Base-by-base conservation (phyloP, 2,888 invertebrate species). In the Pammene aurita region DNA sequence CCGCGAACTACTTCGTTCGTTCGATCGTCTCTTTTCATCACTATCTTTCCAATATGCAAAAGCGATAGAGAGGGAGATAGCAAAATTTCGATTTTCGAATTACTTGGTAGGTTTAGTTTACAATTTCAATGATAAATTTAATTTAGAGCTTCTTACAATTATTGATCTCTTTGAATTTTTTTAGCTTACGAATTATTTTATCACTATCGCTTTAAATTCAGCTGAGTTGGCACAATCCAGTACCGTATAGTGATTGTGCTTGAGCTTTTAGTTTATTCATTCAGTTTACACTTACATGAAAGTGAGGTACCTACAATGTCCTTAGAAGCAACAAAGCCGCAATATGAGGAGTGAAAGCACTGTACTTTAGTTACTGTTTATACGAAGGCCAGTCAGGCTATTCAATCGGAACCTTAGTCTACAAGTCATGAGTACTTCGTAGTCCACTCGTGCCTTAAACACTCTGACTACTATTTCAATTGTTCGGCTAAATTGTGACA, bases 401-500 rank as follows among this genome's bases (percentile, higher is more conserved):
- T 26, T 26, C 79, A 79, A 84, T 81, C 76, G 78, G 72, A 78
- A 75, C 77, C 79, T 84, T 85, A 80, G 87, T 89, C 85, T 88
- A 83, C 84, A 88, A 87, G 87, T 88, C 89, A 88, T 87, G 85
- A 88, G 83, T 76, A 73, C 76, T 81, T 80, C 76, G 76, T 76
- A 75, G 74, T 75, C 72, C 26, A 38, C 48, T 41, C 42, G 14
- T 41, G 61, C 11, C 14, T 54, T 16, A n/a, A 10, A 18, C 7
- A 52, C 14, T 55, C 4, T 42, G 38, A 18, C 57, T 57, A 42
- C 46, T 26, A 18, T 26, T 52, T 52, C 13, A 52, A 52, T 26
- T 42, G 26, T 44, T 62, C 18, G 14, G 13, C 54, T 48, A 38
- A 46, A 67, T 4, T 62, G 55, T 48, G 2, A n/a, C 50, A 18